Conservation (phyloP, 2,797 vertebrate species). For the Diceros bicornis region DNA sequence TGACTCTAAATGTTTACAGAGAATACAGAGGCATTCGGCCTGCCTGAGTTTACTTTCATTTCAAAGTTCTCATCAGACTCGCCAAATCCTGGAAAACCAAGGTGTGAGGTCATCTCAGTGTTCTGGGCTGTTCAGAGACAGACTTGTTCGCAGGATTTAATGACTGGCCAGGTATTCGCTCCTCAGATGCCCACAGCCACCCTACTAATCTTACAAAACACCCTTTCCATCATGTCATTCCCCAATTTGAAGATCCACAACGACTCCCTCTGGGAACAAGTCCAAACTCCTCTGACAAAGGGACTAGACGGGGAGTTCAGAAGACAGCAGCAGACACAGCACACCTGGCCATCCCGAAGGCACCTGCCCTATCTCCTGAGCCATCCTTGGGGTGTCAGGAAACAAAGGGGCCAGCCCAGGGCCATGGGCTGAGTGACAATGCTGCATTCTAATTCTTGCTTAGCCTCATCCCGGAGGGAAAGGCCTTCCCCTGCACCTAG, state of each 20-base stretch:
- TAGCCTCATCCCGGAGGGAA: not conserved
- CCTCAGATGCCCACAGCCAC: not conserved
- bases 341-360: not conserved
- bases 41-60: not conserved
- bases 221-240: not conserved
- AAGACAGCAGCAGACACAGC: not conserved
- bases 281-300: not conserved
- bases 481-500: not conserved
- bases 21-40: constrained; percentile 15
- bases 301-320: not conserved
- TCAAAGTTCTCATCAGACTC: constrained; percentile 15
- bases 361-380: not conserved
- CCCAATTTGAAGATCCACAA: not conserved
- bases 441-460: not conserved
- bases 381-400: not conserved
- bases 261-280: not conserved
- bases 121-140: not conserved
- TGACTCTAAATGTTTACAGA: constrained; percentile 48
- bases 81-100: constrained; percentile 50
- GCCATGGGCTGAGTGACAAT: not conserved
- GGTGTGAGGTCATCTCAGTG: not conserved
- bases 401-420: not conserved
- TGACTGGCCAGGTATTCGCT: not conserved
- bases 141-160: not conserved
- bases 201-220: not conserved